Evolutionary conservation across 2,888 invertebrate genomes (phyloP), one percentile per base, ranked within the genome.

Genomic region (Tigriopus californicus): DNA sequence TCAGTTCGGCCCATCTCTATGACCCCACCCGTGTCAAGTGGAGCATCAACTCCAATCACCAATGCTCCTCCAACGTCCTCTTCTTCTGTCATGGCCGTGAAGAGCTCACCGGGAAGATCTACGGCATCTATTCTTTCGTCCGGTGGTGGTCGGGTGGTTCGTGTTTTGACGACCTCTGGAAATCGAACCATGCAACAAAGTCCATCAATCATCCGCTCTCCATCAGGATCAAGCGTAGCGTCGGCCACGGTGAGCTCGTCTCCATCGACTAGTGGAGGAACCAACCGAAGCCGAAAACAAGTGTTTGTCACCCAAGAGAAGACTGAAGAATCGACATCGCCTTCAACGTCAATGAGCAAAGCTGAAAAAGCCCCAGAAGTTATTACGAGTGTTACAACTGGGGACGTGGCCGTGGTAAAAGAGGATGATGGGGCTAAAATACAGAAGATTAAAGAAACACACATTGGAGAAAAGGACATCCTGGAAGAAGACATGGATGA

Each of bases 401-500:
- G 33, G 3, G 33, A 33, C 8, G 33, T 33, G 33, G 33, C 33
- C 8, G 33, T 33, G 33, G 33, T 33, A 8, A 33, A 33, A 33
- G 33, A 33, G 33, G 33, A 33, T 33, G 33, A 33, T 33, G 33
- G 33, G 8, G 33, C 33, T 8, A 3, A 33, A 33, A 33, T 33
- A 8, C 33, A 33, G 33, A 33, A 33, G 33, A 33, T 33, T 33
- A 33, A 33, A 8, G 33, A 33, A 33, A 33, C 33, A 3, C 33
- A 33, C 33, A 8, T 33, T 33, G 44, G 18, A 44, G 54, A 54
- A 18, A 8, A 40, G 10, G 54, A 54, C 40, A 54, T 54, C 6
- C 41, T 54, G 10, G 54, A 54, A 41, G 54, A 54, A n/a, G 54
- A 54, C 22, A 18, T 54, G 18, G 41, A 54, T 40, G 54, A 54